A percentile compares a stretch with the other conserved stretches of the same genome.
phyloP scores from a whole-genome alignment of 92 coral and sea anemone species.

The Palythoa caribaeorum region DNA sequence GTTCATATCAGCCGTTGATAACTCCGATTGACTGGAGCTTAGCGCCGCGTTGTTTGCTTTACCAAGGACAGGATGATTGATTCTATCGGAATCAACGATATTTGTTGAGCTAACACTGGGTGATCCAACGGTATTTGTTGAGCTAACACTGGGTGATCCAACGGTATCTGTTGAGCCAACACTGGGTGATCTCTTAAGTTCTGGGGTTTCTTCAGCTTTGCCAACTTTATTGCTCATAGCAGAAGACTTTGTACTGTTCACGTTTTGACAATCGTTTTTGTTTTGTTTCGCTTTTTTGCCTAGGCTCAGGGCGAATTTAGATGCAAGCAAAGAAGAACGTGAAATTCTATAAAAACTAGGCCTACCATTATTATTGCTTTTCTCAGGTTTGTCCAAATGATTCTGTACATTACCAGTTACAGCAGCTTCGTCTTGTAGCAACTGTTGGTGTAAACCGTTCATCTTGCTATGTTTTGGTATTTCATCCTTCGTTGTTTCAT shows the following conservation, averaged over 20 bases:
- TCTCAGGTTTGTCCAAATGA: not conserved
- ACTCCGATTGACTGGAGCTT: conserved; percentile 10
- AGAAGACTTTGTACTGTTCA: not conserved
- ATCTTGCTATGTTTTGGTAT: not conserved
- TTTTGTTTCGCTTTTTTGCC: conserved; percentile 18
- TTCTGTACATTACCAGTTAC: not conserved
- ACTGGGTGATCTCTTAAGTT: conserved; percentile 9
- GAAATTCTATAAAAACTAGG: conserved; percentile 48
- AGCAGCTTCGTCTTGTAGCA: not conserved
- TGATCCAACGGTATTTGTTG: not conserved
- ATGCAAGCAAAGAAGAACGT: conserved; percentile 65
- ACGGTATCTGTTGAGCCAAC: not conserved
- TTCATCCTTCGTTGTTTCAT: not conserved
- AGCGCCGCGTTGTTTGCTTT: not conserved
- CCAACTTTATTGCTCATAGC: not conserved
- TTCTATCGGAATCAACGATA: not conserved
- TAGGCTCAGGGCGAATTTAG: conserved; percentile 55
- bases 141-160: not conserved
- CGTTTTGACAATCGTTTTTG: not conserved
- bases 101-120: not conserved
- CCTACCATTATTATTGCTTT: not conserved
- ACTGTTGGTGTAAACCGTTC: not conserved
- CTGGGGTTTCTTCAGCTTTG: not conserved
- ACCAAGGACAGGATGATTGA: not conserved
- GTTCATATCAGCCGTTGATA: conserved; percentile 4